These are phyloP conservation scores for Cryptosula pallasiana DNA, from an alignment of 2,888 invertebrate genomes.

Conservation along the genomic window DNA sequence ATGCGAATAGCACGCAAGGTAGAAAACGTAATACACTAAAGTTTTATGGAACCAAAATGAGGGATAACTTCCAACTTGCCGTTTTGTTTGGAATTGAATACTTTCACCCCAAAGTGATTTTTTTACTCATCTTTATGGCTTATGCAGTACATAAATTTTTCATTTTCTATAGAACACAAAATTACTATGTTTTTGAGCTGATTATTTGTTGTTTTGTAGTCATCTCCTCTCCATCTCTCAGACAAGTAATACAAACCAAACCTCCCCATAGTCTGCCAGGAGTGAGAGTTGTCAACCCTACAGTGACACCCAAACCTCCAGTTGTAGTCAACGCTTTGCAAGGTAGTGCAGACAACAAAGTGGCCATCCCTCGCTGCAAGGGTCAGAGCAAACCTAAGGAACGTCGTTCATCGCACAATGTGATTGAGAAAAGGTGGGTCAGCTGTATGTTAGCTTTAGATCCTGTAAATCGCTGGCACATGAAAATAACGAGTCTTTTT, in stretches of 20 bases:
- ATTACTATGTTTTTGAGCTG: too few relatives aligned
- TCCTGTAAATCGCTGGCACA: too few relatives aligned
- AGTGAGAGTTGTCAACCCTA: neutral
- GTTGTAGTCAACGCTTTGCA: neutral
- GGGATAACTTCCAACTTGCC: too few relatives aligned
- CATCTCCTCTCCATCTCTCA: neutral
- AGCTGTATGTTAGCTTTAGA: neutral
- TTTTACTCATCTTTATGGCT: too few relatives aligned
- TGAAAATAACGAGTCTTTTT: too few relatives aligned
- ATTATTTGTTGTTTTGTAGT: neutral
- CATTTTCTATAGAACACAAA: too few relatives aligned
- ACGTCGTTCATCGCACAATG: conserved; percentile 73
- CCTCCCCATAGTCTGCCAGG: neutral
- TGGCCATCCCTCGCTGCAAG: neutral
- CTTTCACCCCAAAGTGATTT: too few relatives aligned
- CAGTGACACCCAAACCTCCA: neutral
- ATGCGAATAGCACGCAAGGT: too few relatives aligned
- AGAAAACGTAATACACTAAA: too few relatives aligned
- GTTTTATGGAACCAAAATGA: too few relatives aligned
- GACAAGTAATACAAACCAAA: neutral
- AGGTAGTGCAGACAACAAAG: neutral
- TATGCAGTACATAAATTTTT: too few relatives aligned
- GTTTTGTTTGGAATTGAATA: too few relatives aligned
- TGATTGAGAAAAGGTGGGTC: conserved; percentile 82
- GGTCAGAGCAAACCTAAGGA: conserved; percentile 14